Evolutionary conservation across 2,113 vertebrate genomes (phyloP), one percentile per base, ranked within the genome.

Genomic region (Bucco capensis): DNA sequence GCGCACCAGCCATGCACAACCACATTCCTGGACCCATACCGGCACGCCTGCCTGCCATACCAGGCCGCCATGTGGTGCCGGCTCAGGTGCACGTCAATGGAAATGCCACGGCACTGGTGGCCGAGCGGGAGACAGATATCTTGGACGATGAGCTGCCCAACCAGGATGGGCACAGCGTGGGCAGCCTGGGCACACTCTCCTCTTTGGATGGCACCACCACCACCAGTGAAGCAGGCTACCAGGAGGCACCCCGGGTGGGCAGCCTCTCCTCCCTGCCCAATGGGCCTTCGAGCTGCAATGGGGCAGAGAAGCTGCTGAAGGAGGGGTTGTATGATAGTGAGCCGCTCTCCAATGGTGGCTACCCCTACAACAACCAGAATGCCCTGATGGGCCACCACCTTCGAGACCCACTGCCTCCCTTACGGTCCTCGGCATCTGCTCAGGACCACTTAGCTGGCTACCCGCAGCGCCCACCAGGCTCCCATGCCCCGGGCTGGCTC

Each of bases 51-150:
- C 60, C 97, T 1, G 2, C 89, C 37, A 11, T 80, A 81, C 56
- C 96, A 0, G 96, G 97, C 38, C 98, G 98, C 67, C 99, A 98
- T 1, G 92, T 99, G 8, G 98, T 99, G 61, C 99, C 99, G 0
- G 99, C 99, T 70, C 99, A 99, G 96, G 98, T 99, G 78, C 99
- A 99, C 0, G 98, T 99, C 70, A 99, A 99, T 0, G 99, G 99
- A 6, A 97, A 98, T 5, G 91, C 96, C 0, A 66, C 93, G 0
- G 58, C 35, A 0, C 94, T 97, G 76, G 97, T 97, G 44, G 95
- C 98, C 0, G 99, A 99, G 87, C 97, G 99, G 51, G 99, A 99
- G 97, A 99, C 99, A 0, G 99, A 99, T 95, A 99, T 99, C 92
- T 97, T 99, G 81, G 99, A 99, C 3, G 99, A 99, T 28, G 99